These are phyloP conservation scores for Tinamus guttatus DNA, from an alignment of 2,113 vertebrate genomes.

Conservation along the genomic window DNA sequence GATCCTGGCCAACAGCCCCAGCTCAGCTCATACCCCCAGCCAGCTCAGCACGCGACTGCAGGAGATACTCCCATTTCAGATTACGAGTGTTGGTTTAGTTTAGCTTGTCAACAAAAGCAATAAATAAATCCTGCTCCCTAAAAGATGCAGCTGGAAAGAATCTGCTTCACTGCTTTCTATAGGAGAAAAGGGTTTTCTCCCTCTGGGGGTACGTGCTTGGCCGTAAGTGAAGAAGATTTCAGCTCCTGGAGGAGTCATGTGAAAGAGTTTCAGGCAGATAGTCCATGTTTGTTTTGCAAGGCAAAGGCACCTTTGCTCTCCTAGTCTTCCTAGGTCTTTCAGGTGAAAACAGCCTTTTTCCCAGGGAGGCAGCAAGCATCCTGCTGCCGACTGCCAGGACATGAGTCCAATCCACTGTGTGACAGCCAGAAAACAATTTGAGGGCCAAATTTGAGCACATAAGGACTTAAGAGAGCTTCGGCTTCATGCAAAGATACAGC, in stretches of 20 bases:
- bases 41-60: background rate
- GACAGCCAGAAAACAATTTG: background rate
- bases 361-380: background rate
- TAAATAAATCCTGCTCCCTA: background rate
- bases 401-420: background rate
- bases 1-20: background rate
- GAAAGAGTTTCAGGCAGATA: background rate
- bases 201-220: background rate
- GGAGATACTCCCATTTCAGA: background rate
- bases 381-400: background rate
- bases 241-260: background rate
- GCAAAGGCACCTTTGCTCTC: background rate
- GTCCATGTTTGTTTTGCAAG: background rate
- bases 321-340: background rate
- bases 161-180: background rate
- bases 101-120: constrained; percentile 17
- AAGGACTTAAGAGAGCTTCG: background rate
- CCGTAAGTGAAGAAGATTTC: background rate
- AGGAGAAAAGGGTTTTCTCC: background rate
- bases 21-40: background rate
- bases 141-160: background rate
- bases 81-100: background rate
- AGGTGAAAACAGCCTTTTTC: background rate
- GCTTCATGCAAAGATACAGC: background rate
- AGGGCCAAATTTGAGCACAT: background rate